Base-by-base conservation (phyloP, 1,140 invertebrate species). In the Tribolium castaneum region DNA sequence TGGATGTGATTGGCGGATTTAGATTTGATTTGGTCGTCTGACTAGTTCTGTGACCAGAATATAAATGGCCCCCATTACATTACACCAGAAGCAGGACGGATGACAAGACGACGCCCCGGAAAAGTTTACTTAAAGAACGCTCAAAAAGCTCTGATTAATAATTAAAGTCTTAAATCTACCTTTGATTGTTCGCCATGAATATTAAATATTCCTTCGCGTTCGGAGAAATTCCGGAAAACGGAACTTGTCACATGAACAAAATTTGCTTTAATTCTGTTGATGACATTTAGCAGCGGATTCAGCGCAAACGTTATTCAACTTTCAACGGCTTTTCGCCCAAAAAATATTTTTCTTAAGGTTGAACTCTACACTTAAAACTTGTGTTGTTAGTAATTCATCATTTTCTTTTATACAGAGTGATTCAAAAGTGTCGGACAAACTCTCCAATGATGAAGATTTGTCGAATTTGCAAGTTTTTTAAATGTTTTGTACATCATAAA, bases 1-100 rank as follows among this genome's bases (percentile, higher is more conserved):
- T 45, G 34, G 62, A 77, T 70, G 76, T 75, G 80, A 83, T 82
- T 82, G 78, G 78, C 66, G 77, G 80, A 83, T 81, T 83, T 80
- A 76, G 78, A 83, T 83, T 83, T 82, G 82, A 83, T 83, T 83
- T 82, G 81, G 80, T 80, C 77, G 81, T 72, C 80, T 81, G 81
- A 78, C 82, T 81, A 78, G 59, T 70, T 78, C 50, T 79, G 78
- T 82, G 81, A 79, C 73, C 35, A 50, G 81, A 83, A 83, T 83
- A 83, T 81, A 81, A 82, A 83, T 81, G 51, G 76, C 71, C 62
- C 30, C 59, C 30, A 66, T 66, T 66, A 66, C 30, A 66, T 62
- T 30, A 62, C 12, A 34, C 10, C 25, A 30, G 56, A 62, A 35
- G 25, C 56, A 34, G 12, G 3, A 6, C 25, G 9, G 56, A 35